Evolutionary conservation across 1,140 invertebrate species (phyloP).

Genomic region (Chelonus insularis): DNA sequence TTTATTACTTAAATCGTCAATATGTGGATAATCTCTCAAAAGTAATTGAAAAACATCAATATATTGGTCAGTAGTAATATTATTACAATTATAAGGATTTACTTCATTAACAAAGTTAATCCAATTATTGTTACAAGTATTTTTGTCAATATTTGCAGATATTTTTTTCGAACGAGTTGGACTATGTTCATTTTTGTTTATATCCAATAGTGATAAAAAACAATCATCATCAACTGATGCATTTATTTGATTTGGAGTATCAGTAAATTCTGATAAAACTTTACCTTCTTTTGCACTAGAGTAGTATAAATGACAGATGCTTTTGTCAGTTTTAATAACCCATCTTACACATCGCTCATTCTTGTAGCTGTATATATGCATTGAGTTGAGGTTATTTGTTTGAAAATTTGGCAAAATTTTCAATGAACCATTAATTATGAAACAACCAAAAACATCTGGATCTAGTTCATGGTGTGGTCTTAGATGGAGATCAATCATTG

Average conservation of each 20-base stretch:
- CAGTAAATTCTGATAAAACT: neutral
- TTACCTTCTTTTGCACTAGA: neutral
- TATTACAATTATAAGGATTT: neutral
- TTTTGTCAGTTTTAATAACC: neutral
- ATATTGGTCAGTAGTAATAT: neutral
- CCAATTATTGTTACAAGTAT: neutral
- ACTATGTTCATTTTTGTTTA: neutral
- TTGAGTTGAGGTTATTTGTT: neutral
- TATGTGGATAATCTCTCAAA: neutral
- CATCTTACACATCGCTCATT: neutral
- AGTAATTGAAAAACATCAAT: neutral
- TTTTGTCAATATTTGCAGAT: neutral
- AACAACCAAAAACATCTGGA: neutral
- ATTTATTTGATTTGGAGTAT: neutral
- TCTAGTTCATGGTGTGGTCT: neutral
- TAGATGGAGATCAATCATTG: neutral
- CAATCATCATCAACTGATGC: neutral
- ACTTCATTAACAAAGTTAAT: neutral
- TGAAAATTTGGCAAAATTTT: constrained; percentile 1
- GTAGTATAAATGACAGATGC: neutral
- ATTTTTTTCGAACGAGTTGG: neutral
- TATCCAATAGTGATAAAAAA: neutral
- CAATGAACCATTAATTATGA: neutral
- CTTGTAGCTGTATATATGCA: neutral
- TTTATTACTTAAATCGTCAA: neutral